Base-by-base conservation (phyloP, 2,113 vertebrate species). In the Lota lota region DNA sequence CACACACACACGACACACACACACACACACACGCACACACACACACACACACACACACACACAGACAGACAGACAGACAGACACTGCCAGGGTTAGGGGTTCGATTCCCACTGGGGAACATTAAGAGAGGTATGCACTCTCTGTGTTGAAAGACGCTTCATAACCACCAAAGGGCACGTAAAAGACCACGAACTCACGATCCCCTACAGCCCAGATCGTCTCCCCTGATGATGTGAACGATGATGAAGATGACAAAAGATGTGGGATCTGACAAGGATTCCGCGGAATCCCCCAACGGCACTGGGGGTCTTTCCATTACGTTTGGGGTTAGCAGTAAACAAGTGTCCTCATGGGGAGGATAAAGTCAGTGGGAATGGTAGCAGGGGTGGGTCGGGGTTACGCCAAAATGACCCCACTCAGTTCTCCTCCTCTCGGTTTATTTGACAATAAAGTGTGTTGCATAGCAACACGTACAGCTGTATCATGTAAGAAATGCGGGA, bases 261-360 rank as follows among this genome's bases (percentile, higher is more conserved):
- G 28, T 6, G 28, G 7, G 28, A 33, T 33, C 28, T 33, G 28
- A 33, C 4, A 4, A 33, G 28, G 28, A 33, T 33, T 33, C 28
- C 7, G 28, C 28, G 4, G 28, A 33, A 40, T 1, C 40, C 79
- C 85, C 77, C 75, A 51, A 66, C 69, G 80, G 66, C 68, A 60
- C 79, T 76, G 69, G 72, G 73, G 74, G 84, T 85, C 74, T 90
- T 91, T 92, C 91, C 90, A 63, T 92, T 90, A 92, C 88, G 89
- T 90, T 89, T 89, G 67, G 85, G 84, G 68, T 0, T 88, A 85
- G 86, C 84, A 72, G 87, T 87, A 88, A 89, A 90, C 86, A 90
- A 81, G 70, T 82, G 80, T 74, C 71, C 82, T 88, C 89, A 78
- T 69, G 72, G 81, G 88, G 83, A 75, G 81, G 66, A 66, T 36